Evolutionary conservation across 2,797 vertebrate genomes (phyloP).

Genomic region (Esox masquinongy): DNA sequence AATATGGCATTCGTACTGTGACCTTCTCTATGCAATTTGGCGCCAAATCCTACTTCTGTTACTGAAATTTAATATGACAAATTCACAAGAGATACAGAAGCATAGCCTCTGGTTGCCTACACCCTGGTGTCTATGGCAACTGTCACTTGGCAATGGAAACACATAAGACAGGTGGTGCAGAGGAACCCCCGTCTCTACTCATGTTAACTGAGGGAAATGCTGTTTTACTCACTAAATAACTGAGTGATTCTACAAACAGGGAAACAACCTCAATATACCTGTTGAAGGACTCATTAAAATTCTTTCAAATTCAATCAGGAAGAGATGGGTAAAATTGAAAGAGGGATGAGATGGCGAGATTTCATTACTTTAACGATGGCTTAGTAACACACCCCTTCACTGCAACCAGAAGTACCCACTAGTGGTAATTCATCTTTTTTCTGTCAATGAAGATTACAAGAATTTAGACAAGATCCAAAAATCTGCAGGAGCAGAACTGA

Average conservation of each 20-base stretch:
- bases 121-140: constrained; percentile 54
- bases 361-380: constrained; percentile 63
- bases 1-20: constrained; percentile 21
- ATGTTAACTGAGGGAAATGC: constrained; percentile 54
- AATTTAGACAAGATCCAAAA: constrained; percentile 55
- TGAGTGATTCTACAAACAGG: constrained; percentile 33
- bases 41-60: constrained; percentile 26
- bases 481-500: constrained; percentile 42
- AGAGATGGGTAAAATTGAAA: constrained; percentile 51
- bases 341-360: constrained; percentile 52
- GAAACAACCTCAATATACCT: constrained; percentile 47
- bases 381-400: constrained; percentile 39
- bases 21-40: constrained; percentile 12
- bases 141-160: constrained; percentile 55
- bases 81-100: constrained; percentile 30
- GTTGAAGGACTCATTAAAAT: constrained; percentile 58
- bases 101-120: constrained; percentile 6
- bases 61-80: constrained; percentile 43
- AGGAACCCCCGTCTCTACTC: constrained; percentile 33
- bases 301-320: constrained; percentile 72
- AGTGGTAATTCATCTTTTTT: constrained; percentile 67
- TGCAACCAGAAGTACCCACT: constrained; percentile 43
- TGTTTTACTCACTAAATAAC: constrained; percentile 18
- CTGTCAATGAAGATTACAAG: constrained; percentile 66
- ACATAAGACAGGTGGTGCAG: constrained; percentile 64